These are phyloP conservation scores for Drosophila eohydei DNA, from an alignment of 2,888 invertebrate genomes.

Conservation along the genomic window DNA sequence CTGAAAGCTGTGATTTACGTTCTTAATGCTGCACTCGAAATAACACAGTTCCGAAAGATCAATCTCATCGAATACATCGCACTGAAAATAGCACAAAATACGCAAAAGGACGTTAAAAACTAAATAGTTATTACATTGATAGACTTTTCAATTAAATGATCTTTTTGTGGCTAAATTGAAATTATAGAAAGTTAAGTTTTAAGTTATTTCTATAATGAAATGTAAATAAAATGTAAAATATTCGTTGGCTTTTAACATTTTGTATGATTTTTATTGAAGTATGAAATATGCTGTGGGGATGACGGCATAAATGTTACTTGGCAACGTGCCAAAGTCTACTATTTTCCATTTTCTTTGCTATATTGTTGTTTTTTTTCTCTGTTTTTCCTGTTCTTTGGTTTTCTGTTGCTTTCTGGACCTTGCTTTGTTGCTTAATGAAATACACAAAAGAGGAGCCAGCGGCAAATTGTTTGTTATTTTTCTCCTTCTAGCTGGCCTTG, in stretches of 20 bases:
- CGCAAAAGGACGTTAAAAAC: background rate
- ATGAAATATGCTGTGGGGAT: constrained; percentile 26
- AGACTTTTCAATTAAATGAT: background rate
- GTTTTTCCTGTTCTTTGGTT: constrained; percentile 10
- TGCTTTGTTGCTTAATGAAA: constrained; percentile 55
- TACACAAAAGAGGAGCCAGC: constrained; percentile 59
- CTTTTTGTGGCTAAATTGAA: background rate
- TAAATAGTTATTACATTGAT: too few relatives aligned
- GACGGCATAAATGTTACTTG: constrained; percentile 40
- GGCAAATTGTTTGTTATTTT: constrained; percentile 60
- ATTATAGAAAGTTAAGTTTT: background rate
- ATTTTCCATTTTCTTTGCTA: constrained; percentile 11
- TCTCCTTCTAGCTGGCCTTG: constrained; percentile 15
- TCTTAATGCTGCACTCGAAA: constrained; percentile 94
- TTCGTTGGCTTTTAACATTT: background rate
- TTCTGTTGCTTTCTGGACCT: constrained; percentile 33
- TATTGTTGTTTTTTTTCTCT: constrained; percentile 4
- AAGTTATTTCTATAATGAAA: background rate
- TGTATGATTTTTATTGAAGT: constrained; percentile 5
- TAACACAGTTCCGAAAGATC: constrained; percentile 93
- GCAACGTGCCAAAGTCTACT: constrained; percentile 43
- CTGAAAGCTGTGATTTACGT: constrained; percentile 95
- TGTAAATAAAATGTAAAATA: constrained; percentile 2
- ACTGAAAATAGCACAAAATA: constrained; percentile 86
- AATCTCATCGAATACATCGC: constrained; percentile 94